Base-by-base conservation (phyloP, 1,140 invertebrate species). In the Rhopalosiphum maidis region DNA sequence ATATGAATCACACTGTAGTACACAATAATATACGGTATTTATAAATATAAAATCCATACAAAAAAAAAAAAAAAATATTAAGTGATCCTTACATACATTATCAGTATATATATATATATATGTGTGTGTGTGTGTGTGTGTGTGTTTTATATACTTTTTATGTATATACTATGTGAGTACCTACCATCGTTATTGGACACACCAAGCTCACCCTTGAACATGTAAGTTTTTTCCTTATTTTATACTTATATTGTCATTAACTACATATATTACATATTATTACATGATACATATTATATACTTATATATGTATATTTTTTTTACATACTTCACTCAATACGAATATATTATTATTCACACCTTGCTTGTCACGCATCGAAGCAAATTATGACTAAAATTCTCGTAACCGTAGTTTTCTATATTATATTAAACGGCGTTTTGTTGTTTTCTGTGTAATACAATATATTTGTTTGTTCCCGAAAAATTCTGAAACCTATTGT, bases 331-430 rank as follows among this genome's bases (percentile, higher is more conserved):
- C 91, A 93, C 82, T 86, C 91, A 11, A 93, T 86, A 93, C 46
- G n/a, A 86, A 83, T 54, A 93, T 48, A 90, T 30, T 48, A 90
- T 30, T 68, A 83, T 30, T 85, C 82, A 93, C 82, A 93, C 91
- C 91, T 93, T 93, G 91, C 91, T 93, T 93, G 91, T 93, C 91
- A 93, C 91, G 91, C 91, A 93, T 93, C 77, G 43, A 93, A 93
- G 91, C 91, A 93, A 93, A 93, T 93, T 93, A 93, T 93, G 91
- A 93, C 91, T 93, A 93, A 93, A 54, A 86, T 89, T 37, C 35
- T 35, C 48, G 22, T 41, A 41, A 60, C 51, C 11, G 35, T 90
- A 41, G 30, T 25, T 18, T 41, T 43, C 30, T 41, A 37, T 46
- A 86, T 87, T 87, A 87, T 48, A 51, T 87, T 86, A 86, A 54